phyloP scores from a whole-genome alignment of 1,140 invertebrate genomes.

The Eubasilissa regina region DNA sequence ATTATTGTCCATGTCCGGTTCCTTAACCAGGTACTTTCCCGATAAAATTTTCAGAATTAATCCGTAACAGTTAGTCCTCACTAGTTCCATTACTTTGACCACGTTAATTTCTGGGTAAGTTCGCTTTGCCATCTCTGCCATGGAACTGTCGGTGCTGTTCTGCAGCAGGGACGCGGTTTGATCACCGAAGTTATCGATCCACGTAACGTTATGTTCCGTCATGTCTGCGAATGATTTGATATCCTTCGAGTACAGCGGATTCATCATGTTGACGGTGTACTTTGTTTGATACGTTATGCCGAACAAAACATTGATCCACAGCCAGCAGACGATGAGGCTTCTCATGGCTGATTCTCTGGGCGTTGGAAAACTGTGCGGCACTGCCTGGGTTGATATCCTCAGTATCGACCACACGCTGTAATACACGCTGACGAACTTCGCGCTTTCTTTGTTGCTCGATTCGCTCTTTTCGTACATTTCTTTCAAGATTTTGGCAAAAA shows the following conservation, averaged over 20 bases:
- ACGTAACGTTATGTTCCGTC: slow-evolving; percentile 16
- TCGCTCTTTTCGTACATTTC: not conserved
- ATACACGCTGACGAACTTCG: not conserved
- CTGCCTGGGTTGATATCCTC: slow-evolving; percentile 15
- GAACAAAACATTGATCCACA: slow-evolving; percentile 24
- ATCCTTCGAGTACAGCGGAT: slow-evolving; percentile 22
- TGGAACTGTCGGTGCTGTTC: slow-evolving; percentile 6
- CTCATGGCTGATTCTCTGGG: slow-evolving; percentile 30
- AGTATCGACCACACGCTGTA: slow-evolving; percentile 33
- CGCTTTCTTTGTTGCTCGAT: not conserved
- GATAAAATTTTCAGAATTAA: slow-evolving; percentile 36
- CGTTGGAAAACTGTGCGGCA: slow-evolving; percentile 24
- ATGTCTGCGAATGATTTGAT: slow-evolving; percentile 33
- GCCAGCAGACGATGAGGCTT: slow-evolving; percentile 5
- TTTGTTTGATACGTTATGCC: slow-evolving; percentile 28
- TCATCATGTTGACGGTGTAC: slow-evolving; percentile 32
- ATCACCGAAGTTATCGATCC: slow-evolving; percentile 16
- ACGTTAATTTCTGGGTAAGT: not conserved
- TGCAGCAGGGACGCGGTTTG: not conserved
- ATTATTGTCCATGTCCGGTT: not conserved
- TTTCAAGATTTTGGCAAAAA: slow-evolving; percentile 33
- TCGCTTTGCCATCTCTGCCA: not conserved
- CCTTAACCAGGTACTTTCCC: slow-evolving; percentile 10
- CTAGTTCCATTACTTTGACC: not conserved
- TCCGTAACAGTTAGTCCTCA: slow-evolving; percentile 13